phyloP scores from a whole-genome alignment of 1,140 invertebrate genomes.

The Papilio xuthus region DNA sequence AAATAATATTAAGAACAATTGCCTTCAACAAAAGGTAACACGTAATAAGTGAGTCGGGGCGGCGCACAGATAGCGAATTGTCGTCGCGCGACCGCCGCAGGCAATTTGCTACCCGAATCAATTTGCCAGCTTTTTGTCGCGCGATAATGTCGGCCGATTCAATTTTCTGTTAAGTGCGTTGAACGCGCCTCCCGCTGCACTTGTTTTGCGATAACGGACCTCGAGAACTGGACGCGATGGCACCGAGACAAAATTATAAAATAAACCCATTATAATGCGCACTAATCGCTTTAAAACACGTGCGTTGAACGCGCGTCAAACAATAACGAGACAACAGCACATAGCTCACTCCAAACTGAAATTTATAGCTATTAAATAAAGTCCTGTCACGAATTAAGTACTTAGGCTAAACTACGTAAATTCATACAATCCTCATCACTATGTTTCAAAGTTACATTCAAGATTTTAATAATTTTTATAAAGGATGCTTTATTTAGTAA shows the following conservation, averaged over 20 bases:
- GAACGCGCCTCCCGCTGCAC: slow-evolving; percentile 46
- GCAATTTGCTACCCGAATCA: slow-evolving; percentile 76
- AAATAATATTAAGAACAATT: neutral
- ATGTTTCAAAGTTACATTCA: too few relatives aligned
- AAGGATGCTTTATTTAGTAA: too few relatives aligned
- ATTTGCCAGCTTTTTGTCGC: slow-evolving; percentile 74
- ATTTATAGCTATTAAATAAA: neutral
- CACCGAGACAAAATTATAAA: slow-evolving; percentile 23
- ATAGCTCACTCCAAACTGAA: neutral
- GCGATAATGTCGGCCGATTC: slow-evolving; percentile 64
- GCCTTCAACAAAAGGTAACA: slow-evolving; percentile 34
- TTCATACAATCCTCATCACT: too few relatives aligned
- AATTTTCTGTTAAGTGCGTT: slow-evolving; percentile 64
- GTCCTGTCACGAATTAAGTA: too few relatives aligned
- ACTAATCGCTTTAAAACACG: neutral
- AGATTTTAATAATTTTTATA: too few relatives aligned
- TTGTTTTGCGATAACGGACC: slow-evolving; percentile 51
- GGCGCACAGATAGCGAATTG: slow-evolving; percentile 41
- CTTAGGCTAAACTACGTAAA: too few relatives aligned
- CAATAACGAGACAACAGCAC: neutral
- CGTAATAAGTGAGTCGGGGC: slow-evolving; percentile 41
- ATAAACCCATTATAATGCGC: neutral
- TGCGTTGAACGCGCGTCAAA: neutral
- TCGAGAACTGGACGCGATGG: slow-evolving; percentile 36
- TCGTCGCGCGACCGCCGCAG: slow-evolving; percentile 44